These are phyloP conservation scores for Struthidea cinerea DNA, from an alignment of 2,113 vertebrate genomes.

Conservation along the genomic window DNA sequence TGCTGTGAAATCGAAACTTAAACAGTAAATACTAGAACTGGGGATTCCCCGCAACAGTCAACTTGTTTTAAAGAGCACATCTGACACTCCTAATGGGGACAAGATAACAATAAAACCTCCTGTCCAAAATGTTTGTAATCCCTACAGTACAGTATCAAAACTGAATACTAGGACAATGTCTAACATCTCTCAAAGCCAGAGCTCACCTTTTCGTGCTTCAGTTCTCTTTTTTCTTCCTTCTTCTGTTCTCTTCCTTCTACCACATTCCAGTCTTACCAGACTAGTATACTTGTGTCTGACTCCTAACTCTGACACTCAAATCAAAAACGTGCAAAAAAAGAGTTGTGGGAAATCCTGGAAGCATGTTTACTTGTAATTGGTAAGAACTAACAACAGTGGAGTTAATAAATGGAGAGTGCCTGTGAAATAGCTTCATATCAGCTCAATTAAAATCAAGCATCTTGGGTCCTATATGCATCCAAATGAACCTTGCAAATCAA, in stretches of 20 bases:
- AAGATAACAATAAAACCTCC: neutral
- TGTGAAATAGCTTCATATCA: neutral
- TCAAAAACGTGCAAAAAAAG: neutral
- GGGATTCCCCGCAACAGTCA: neutral
- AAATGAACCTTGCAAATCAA: neutral
- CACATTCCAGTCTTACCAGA: neutral
- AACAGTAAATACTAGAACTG: neutral
- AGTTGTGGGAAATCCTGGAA: neutral
- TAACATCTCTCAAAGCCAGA: neutral
- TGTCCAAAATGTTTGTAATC: neutral
- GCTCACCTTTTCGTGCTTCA: neutral
- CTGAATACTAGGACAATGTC: neutral
- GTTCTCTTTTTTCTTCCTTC: neutral
- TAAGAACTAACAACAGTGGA: neutral
- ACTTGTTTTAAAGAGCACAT: neutral
- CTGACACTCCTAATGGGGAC: neutral
- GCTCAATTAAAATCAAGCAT: neutral
- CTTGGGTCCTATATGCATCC: neutral
- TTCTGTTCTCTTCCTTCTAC: neutral
- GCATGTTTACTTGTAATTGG: neutral
- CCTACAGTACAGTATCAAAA: neutral
- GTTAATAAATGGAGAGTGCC: neutral
- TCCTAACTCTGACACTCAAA: neutral
- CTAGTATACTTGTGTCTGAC: neutral
- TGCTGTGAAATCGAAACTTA: slow-evolving; percentile 54